Evolutionary conservation across 2,888 invertebrate genomes (phyloP), one percentile per base, ranked within the genome.

Genomic region (Lordiphosa andalusiaca): DNA sequence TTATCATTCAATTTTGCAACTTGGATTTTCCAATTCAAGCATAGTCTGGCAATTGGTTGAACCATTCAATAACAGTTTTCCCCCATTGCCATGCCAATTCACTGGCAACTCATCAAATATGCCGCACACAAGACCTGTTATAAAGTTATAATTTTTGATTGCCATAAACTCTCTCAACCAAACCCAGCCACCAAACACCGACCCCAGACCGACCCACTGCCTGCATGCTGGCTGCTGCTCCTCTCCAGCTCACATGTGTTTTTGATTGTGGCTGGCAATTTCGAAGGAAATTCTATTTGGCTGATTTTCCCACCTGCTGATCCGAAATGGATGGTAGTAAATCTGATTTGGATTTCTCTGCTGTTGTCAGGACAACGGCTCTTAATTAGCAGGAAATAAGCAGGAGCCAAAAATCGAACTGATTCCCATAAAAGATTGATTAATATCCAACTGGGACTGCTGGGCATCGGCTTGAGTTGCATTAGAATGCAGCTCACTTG

Each of bases 401-500:
- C 44, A 13, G 6, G 60, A 52, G 25, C 16, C 51, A 35, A 21
- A 37, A 58, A 58, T 40, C 25, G 13, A 57, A 50, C 38, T 13
- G 7, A 25, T 49, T 13, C 6, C 16, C 38, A 12, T 30, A 37
- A 25, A 19, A 19, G 21, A 12, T 44, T 38, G 44, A 53, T 46
- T 46, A 46, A 53, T 53, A n/a, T 25, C 25, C 53, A 16, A 47
- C 16, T 41, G 19, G 13, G 10, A 39, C 59, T 72, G 4, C 16
- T 16, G 16, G 16, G n/a, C n/a, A n/a, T n/a, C n/a, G 19, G 36
- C 37, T 41, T 37, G 40, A 42, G 47, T 13, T 55, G 69, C 63
- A 73, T 81, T 71, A 68, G 71, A 63, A 81, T 77, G 81, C 77
- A 68, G 57, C 66, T 44, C 69, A 66, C 57, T 68, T 42, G 35